Evolutionary conservation across 2,113 vertebrate species (phyloP).

Genomic region (Sceloporus undulatus): DNA sequence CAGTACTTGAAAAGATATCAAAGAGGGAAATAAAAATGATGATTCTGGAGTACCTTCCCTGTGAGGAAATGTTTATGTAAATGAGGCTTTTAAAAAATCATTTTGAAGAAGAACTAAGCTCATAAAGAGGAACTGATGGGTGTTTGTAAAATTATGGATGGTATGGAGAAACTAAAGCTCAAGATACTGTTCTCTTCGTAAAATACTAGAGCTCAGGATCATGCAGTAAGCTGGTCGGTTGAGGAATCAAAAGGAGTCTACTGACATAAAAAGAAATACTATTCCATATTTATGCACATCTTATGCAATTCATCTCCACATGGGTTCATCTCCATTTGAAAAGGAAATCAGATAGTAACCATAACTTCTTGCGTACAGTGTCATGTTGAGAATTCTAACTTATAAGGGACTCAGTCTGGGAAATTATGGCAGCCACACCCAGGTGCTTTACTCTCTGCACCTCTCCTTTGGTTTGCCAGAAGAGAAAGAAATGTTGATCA

Average conservation of each 20-base stretch:
- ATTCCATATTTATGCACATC: not conserved
- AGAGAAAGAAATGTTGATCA: not conserved
- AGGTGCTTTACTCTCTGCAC: not conserved
- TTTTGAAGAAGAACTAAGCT: not conserved
- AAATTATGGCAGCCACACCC: not conserved
- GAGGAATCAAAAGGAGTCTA: not conserved
- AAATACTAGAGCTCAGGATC: not conserved
- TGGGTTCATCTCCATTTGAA: not conserved
- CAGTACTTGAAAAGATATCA: not conserved
- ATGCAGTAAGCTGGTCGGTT: not conserved
- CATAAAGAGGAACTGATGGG: not conserved
- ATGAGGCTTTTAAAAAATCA: not conserved
- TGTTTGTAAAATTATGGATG: not conserved
- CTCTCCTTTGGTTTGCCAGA: not conserved
- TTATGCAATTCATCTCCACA: too few relatives aligned
- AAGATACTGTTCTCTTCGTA: not conserved
- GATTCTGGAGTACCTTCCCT: not conserved
- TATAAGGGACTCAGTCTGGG: not conserved
- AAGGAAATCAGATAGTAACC: not conserved
- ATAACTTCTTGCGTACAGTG: not conserved
- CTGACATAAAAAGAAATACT: not conserved
- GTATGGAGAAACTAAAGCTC: not conserved
- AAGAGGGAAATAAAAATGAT: not conserved
- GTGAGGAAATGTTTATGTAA: not conserved
- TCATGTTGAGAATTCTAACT: too few relatives aligned